A percentile compares a stretch with the other conserved stretches of the same genome.
Conservation (phyloP, 2,888 invertebrate species). For the Cataglyphis albicans region DNA sequence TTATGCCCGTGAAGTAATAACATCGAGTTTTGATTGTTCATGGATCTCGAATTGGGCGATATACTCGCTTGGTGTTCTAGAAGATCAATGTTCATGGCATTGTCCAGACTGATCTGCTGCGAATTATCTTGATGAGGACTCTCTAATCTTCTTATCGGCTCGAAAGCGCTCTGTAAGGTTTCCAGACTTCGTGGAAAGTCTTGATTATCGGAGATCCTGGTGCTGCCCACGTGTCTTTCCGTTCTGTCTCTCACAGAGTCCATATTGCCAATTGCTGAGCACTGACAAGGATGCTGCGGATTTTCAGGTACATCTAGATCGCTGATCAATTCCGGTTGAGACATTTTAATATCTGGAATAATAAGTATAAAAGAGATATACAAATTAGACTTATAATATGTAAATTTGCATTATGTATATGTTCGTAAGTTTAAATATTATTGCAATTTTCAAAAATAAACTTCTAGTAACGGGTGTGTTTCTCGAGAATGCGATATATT, state of each 20-base stretch:
- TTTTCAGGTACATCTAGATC: slow-evolving; percentile 74
- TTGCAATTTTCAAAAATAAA: neutral
- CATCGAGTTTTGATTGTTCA: slow-evolving; percentile 66
- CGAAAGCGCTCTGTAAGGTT: slow-evolving; percentile 73
- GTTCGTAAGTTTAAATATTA: neutral
- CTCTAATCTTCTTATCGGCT: slow-evolving; percentile 75
- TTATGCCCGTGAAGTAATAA: slow-evolving; percentile 70
- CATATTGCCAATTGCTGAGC: slow-evolving; percentile 74
- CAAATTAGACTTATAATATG: neutral
- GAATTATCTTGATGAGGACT: slow-evolving; percentile 74
- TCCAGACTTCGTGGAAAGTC: slow-evolving; percentile 75
- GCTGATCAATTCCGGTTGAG: slow-evolving; percentile 71
- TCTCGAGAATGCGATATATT: neutral
- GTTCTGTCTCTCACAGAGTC: slow-evolving; percentile 74
- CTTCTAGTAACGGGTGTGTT: neutral
- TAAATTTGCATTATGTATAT: neutral
- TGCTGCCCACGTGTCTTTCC: slow-evolving; percentile 73
- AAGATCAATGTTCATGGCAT: slow-evolving; percentile 66
- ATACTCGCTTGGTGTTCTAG: slow-evolving; percentile 68
- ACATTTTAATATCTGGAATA: slow-evolving; percentile 74
- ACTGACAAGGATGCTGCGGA: slow-evolving; percentile 76
- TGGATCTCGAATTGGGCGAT: slow-evolving; percentile 66
- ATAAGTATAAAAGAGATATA: neutral
- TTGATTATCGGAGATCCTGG: slow-evolving; percentile 69
- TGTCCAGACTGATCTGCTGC: slow-evolving; percentile 74